phyloP scores from a whole-genome alignment of 2,797 vertebrate species.

The Aeoliscus strigatus region DNA sequence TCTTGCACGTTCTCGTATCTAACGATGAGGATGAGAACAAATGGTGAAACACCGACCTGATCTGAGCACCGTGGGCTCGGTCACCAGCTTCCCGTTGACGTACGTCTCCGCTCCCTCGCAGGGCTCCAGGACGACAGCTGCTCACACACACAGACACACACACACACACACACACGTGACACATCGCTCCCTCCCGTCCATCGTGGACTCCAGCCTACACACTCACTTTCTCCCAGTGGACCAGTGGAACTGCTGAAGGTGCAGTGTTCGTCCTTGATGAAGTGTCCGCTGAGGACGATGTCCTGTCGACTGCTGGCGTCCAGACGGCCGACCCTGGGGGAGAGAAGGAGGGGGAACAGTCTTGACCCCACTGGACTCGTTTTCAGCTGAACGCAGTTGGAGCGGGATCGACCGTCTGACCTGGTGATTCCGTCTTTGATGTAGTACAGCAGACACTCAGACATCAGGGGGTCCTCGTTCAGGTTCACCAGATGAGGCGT shows the following conservation, averaged over 20 bases:
- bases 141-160: too few relatives aligned
- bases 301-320: slow-evolving; percentile 91
- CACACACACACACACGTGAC: background rate
- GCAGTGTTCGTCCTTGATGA: slow-evolving; percentile 95
- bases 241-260: slow-evolving; percentile 88
- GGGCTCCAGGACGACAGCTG: slow-evolving; percentile 84
- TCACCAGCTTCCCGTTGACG: slow-evolving; percentile 81
- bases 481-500: slow-evolving; percentile 96
- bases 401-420: slow-evolving; percentile 95
- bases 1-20: too few relatives aligned
- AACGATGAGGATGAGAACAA: too few relatives aligned
- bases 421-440: slow-evolving; percentile 97
- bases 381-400: too few relatives aligned
- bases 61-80: slow-evolving; percentile 33
- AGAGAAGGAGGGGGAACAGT: too few relatives aligned
- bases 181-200: too few relatives aligned
- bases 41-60: background rate
- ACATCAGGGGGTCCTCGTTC: slow-evolving; percentile 97
- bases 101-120: slow-evolving; percentile 81
- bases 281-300: slow-evolving; percentile 96
- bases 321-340: slow-evolving; percentile 88
- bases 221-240: slow-evolving; percentile 81
- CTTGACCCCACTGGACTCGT: too few relatives aligned
- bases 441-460: slow-evolving; percentile 96
- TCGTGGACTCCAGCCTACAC: slow-evolving; percentile 7